Percentiles rank a stretch among this genome's conserved stretches.
Conservation (phyloP, 2,113 vertebrate genomes). For the Barnardius zonarius region DNA sequence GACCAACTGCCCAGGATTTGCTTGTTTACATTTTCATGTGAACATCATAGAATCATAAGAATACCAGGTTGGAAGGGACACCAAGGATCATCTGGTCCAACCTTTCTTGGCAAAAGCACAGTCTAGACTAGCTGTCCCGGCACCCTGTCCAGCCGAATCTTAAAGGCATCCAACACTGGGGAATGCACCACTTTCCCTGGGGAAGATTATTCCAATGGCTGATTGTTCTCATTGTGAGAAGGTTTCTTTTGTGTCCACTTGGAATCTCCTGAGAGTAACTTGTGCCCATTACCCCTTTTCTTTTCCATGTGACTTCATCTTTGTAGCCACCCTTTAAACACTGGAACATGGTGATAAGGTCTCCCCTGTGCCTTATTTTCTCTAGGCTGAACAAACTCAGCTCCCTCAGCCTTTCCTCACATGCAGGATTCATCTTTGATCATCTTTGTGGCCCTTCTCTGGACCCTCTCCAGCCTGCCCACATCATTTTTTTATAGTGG, state of each 20-base stretch:
- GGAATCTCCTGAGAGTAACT: not conserved
- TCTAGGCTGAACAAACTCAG: not conserved
- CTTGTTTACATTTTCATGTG: not conserved
- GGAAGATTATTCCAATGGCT: not conserved
- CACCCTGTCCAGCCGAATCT: not conserved
- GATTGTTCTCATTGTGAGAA: not conserved
- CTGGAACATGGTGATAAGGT: not conserved
- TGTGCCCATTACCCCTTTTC: not conserved
- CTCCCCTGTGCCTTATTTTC: not conserved
- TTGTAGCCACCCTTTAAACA: not conserved
- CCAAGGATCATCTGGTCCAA: not conserved
- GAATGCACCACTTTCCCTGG: not conserved
- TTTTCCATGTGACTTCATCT: not conserved
- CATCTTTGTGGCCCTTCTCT: not conserved
- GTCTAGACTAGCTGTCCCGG: not conserved
- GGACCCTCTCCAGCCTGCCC: not conserved
- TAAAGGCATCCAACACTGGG: not conserved
- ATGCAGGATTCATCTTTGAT: not conserved
- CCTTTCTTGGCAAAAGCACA: not conserved
- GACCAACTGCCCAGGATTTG: not conserved
- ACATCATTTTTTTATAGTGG: not conserved
- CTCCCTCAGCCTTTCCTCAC: not conserved
- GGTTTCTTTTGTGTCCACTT: not conserved
- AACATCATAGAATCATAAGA: not conserved
- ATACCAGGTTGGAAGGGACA: not conserved